A percentile compares a stretch with the other conserved stretches of the same genome.
Conservation (phyloP, 2,888 invertebrate genomes). For the Ischnura elegans region DNA sequence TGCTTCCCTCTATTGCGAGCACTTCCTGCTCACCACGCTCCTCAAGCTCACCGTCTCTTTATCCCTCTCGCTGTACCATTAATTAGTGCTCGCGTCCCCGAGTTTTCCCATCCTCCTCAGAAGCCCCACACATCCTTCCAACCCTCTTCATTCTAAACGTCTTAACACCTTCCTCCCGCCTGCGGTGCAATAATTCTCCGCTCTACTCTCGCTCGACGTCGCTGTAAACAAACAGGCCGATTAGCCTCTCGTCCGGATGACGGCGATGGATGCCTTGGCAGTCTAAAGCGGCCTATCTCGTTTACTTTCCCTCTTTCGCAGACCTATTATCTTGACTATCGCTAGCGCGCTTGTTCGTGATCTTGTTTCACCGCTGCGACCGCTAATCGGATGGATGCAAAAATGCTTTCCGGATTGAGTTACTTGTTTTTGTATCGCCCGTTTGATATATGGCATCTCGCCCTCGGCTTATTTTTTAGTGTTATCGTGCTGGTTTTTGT, state of each 20-base stretch:
- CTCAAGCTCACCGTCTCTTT: no score
- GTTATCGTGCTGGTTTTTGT: no score
- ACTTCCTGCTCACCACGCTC: no score
- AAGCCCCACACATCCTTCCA: not conserved
- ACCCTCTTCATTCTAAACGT: not conserved
- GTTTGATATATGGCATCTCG: no score
- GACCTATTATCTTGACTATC: not conserved
- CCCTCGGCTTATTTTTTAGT: no score
- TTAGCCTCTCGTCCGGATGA: not conserved
- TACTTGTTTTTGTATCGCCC: no score
- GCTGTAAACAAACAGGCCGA: not conserved
- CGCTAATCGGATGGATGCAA: no score
- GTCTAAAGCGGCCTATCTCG: not conserved
- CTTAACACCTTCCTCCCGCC: not conserved
- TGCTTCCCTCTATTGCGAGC: no score
- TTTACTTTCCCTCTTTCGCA: not conserved
- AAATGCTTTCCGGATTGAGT: no score
- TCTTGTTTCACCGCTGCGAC: not conserved
- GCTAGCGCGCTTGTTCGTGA: no score
- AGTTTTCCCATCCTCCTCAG: not conserved
- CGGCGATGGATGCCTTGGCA: not conserved
- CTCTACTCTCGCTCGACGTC: not conserved
- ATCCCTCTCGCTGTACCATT: conserved; percentile 24
- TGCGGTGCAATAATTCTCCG: not conserved
- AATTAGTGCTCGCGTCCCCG: conserved; percentile 36